Conservation (phyloP, 2,113 vertebrate genomes). For the Excalfactoria chinensis region DNA sequence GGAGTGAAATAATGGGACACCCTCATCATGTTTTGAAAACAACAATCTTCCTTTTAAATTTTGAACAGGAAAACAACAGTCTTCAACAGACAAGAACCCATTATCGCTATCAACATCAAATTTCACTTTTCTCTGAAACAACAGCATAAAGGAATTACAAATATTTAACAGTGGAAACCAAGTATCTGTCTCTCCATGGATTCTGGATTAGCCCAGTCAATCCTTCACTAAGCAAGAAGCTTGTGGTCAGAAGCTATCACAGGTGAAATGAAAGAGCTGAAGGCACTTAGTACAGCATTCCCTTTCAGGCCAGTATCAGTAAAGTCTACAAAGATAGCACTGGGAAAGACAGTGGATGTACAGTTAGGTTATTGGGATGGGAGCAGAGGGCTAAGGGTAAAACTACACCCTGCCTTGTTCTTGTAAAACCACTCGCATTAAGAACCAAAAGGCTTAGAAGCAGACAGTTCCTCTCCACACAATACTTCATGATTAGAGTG, state of each 20-base stretch:
- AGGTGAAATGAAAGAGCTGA: not conserved
- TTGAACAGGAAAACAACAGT: not conserved
- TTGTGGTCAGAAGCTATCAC: not conserved
- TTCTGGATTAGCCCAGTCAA: not conserved
- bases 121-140: not conserved
- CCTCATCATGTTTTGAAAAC: slow-evolving; percentile 6
- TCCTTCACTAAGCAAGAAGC: not conserved
- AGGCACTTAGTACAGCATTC: not conserved
- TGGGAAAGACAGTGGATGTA: not conserved
- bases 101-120: not conserved
- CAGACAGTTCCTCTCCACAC: not conserved
- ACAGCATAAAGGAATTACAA: not conserved
- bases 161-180: not conserved
- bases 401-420: not conserved
- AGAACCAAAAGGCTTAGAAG: not conserved
- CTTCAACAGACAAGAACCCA: not conserved
- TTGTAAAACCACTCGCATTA: not conserved
- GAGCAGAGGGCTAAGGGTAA: not conserved
- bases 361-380: not conserved
- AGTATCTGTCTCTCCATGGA: not conserved
- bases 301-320: not conserved
- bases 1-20: not conserved
- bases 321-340: not conserved
- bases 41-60: not conserved
- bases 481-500: not conserved